Base-by-base conservation (phyloP, 1,140 invertebrate species). In the Trachymyrmex septentrionalis region DNA sequence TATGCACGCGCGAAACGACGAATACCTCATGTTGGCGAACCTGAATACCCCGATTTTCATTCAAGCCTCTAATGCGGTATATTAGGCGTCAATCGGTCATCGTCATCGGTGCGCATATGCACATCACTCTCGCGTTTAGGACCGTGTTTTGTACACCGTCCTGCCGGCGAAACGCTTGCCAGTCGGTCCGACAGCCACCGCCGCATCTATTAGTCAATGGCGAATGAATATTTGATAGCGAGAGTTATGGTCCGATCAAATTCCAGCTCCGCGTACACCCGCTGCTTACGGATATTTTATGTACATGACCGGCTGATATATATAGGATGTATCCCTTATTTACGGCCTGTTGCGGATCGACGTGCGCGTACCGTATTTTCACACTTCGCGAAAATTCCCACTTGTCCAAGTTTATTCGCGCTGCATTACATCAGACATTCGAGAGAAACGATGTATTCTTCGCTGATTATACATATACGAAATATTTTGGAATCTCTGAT, bases 171-270 rank as follows among this genome's bases (percentile, higher is more conserved):
- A 59, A 82, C 34, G 76, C 53, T 78, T 82, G 50, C 57, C 64
- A 64, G 59, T 63, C 71, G 90, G 84, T 50, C 90, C 90, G 86
- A 93, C 92, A 91, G 89, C 88, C 85, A 88, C 90, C 86, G 81
- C 86, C 88, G 84, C 88, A 91, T 92, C 91, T 94, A 93, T 94
- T 94, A 93, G 93, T 93, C 92, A 93, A 93, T 92, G 87, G 86
- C 53, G 86, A 87, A 91, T 93, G 91, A 93, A 93, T 94, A 92
- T 93, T 94, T 93, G 90, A 93, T 93, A 86, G 85, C 80, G 84
- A 92, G 91, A 93, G 92, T 93, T 94, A 93, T 92, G 81, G 89
- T 76, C 88, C 91, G 89, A 94, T 94, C 93, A 93, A 93, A 94
- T 92, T 92, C 91, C 85, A 87, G 64, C 85, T 87, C 86, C 84